These are phyloP conservation scores for Neolamprologus sp. DNA, from an alignment of 2,113 vertebrate genomes.

Conservation along the genomic window DNA sequence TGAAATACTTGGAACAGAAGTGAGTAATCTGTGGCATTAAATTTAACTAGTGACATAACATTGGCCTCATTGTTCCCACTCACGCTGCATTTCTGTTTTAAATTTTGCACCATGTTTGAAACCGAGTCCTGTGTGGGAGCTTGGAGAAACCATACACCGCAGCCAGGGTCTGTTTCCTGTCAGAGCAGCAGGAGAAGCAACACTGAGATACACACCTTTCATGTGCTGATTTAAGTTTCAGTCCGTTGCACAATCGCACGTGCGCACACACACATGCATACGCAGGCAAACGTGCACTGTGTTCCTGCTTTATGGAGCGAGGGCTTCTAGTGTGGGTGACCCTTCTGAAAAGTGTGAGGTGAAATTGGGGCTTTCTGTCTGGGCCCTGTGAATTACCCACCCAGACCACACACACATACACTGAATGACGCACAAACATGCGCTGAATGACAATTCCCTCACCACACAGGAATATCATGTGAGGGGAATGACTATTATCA, in stretches of 20 bases:
- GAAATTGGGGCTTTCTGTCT: conserved; percentile 33
- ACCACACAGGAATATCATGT: conserved; percentile 7
- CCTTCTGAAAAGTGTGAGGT: conserved; percentile 43
- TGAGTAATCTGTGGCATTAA: not conserved
- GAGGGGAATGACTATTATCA: conserved; percentile 40
- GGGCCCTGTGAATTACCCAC: conserved; percentile 51
- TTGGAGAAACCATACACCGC: conserved; percentile 45
- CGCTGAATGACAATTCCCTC: conserved; percentile 43
- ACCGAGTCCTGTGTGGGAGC: conserved; percentile 31
- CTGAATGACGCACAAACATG: not conserved
- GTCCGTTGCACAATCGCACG: not conserved
- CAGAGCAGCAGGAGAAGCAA: conserved; percentile 42
- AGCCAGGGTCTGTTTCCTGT: conserved; percentile 55
- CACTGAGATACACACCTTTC: conserved; percentile 59
- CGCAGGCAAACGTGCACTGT: not conserved
- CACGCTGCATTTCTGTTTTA: conserved; percentile 41
- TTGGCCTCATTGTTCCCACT: conserved; percentile 36
- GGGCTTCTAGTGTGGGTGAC: conserved; percentile 35
- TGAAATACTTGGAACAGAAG: conserved; percentile 3
- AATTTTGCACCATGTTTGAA: conserved; percentile 50
- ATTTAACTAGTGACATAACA: conserved; percentile 36
- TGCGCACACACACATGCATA: not conserved
- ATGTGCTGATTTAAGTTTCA: conserved; percentile 50
- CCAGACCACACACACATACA: conserved; percentile 55
- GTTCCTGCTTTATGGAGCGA: conserved; percentile 5